Conservation (phyloP, 1,140 invertebrate genomes). For the Brevipalpus yothersi region DNA sequence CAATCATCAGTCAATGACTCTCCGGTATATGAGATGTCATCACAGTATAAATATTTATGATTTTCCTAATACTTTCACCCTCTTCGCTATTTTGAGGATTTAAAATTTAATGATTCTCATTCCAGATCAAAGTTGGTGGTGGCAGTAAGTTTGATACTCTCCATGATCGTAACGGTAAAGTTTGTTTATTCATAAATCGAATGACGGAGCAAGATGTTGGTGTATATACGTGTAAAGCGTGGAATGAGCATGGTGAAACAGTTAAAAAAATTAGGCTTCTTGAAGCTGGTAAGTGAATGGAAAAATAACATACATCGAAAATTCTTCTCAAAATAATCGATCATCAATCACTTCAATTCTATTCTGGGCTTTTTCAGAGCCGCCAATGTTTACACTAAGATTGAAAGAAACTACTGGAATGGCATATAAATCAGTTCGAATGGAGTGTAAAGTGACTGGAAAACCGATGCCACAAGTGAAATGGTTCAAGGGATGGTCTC, state of each 20-base stretch:
- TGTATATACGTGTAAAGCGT: slow-evolving; percentile 69
- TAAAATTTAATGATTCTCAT: neutral
- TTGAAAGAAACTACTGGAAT: slow-evolving; percentile 50
- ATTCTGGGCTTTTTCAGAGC: slow-evolving; percentile 28
- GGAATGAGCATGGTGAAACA: slow-evolving; percentile 65
- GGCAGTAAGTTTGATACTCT: slow-evolving; percentile 44
- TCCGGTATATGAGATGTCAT: no score
- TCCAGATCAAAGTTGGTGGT: slow-evolving; percentile 23
- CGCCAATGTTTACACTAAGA: slow-evolving; percentile 62
- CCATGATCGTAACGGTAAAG: slow-evolving; percentile 66
- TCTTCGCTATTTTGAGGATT: no score
- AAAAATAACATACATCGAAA: no score
- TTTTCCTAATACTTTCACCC: no score
- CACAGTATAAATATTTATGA: no score
- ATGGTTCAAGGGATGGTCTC: slow-evolving; percentile 30
- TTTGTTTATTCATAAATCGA: slow-evolving; percentile 39
- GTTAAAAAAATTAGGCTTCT: slow-evolving; percentile 54
- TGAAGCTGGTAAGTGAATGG: slow-evolving; percentile 32
- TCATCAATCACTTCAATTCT: neutral
- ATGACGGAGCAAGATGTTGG: slow-evolving; percentile 71
- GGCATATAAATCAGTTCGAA: slow-evolving; percentile 37
- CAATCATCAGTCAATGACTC: no score
- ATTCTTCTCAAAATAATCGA: no score
- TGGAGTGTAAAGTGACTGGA: slow-evolving; percentile 51
- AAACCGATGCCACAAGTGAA: slow-evolving; percentile 5